Evolutionary conservation across 2,888 invertebrate species (phyloP).

Genomic region (Ernsta delagoae): DNA sequence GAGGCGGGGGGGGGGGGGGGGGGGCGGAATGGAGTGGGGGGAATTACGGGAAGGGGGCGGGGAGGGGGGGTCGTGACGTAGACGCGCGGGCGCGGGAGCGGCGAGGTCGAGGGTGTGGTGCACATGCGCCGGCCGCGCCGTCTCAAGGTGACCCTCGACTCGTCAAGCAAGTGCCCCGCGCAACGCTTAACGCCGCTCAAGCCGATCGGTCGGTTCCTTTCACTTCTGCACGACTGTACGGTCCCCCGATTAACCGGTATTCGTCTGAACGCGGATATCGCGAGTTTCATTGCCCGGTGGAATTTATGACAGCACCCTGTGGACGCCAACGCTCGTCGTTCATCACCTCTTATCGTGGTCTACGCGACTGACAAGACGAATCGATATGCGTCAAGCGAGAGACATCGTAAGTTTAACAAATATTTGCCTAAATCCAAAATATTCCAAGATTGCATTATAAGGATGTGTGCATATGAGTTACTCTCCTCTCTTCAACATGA

Average conservation of each 20-base stretch:
- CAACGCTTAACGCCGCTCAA: slow-evolving; percentile 54
- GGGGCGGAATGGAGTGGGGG: neutral
- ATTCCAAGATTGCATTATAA: slow-evolving; percentile 32
- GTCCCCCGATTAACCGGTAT: slow-evolving; percentile 62
- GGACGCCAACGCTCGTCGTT: slow-evolving; percentile 80
- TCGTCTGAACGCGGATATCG: slow-evolving; percentile 70
- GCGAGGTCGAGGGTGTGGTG: slow-evolving; percentile 69
- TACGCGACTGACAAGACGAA: slow-evolving; percentile 77
- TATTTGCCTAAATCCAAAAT: slow-evolving; percentile 54
- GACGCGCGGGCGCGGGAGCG: slow-evolving; percentile 49
- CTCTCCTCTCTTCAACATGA: too few species aligned
- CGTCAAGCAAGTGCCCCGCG: slow-evolving; percentile 65
- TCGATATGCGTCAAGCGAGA: slow-evolving; percentile 83
- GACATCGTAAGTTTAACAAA: slow-evolving; percentile 77
- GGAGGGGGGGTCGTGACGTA: slow-evolving; percentile 65
- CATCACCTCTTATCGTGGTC: slow-evolving; percentile 81
- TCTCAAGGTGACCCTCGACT: slow-evolving; percentile 80
- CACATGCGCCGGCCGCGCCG: slow-evolving; percentile 76
- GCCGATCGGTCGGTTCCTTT: slow-evolving; percentile 67
- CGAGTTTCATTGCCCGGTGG: slow-evolving; percentile 61
- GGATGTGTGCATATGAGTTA: neutral
- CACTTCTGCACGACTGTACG: slow-evolving; percentile 52
- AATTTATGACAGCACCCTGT: slow-evolving; percentile 80
- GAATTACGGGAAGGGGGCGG: too few species aligned
- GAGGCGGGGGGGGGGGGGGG: too few species aligned